These are phyloP conservation scores for Tragelaphus scriptus DNA, from an alignment of 2,113 vertebrate species.

Conservation along the genomic window DNA sequence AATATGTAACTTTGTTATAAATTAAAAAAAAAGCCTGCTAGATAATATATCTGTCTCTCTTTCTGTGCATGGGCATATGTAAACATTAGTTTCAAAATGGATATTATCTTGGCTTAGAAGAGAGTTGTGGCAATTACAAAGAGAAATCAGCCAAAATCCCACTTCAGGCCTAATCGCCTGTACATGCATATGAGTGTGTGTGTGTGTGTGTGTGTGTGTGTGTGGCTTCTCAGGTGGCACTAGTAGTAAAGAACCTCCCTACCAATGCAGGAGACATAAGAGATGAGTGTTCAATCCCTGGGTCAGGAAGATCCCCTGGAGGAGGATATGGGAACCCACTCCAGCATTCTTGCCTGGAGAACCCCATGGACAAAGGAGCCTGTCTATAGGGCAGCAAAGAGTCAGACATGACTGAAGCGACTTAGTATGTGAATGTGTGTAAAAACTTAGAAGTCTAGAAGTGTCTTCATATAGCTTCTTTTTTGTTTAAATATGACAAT, in stretches of 20 bases:
- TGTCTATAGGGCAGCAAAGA: neutral
- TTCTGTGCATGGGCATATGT: neutral
- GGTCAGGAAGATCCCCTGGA: neutral
- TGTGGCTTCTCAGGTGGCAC: neutral
- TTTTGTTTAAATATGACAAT: neutral
- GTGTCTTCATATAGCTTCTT: neutral
- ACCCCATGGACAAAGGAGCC: neutral
- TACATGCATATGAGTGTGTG: too few relatives aligned
- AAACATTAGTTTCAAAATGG: constrained; percentile 12
- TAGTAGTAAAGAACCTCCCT: neutral
- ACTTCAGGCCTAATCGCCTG: neutral
- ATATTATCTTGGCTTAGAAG: neutral
- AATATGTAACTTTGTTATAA: neutral
- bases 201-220: neutral
- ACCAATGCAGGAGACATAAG: neutral
- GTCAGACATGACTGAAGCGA: neutral
- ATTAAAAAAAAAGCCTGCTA: neutral
- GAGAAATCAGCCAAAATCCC: neutral
- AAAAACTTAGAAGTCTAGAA: neutral
- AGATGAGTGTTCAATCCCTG: neutral
- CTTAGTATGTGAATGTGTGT: neutral
- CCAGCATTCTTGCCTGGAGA: neutral
- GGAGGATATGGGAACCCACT: neutral
- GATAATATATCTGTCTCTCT: neutral
- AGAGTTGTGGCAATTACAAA: neutral